Base-by-base conservation (phyloP, 2,888 invertebrate species). In the Philopedon plagiatum region DNA sequence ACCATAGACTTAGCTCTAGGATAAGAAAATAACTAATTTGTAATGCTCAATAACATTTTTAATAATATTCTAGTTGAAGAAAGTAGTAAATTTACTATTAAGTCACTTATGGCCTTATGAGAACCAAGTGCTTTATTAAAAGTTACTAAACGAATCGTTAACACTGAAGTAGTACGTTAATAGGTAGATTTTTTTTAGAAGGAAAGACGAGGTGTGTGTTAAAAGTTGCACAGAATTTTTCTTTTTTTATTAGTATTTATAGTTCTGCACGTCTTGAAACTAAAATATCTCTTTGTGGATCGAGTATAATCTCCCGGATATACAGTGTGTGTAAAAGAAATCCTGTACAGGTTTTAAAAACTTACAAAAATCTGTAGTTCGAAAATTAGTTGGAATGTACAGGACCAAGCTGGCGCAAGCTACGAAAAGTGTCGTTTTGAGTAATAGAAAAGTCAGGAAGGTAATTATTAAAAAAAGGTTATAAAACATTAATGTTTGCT, bases 401-500 rank as follows among this genome's bases (percentile, higher is more conserved):
- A 91, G 94, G 80, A 89, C 89, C 56, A 95, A 96, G 86, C 87
- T 97, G 80, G 90, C 92, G 61, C 93, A 93, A 83, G 91, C 93
- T 3, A 92, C 92, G 54, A 94, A 94, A 82, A 95, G 94, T 83
- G 93, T 97, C 83, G 96, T 97, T 57, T 87, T 97, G 73, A 96
- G 95, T 83, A 97, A 97, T 84, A 89, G 96, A 78, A 96, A 97
- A 87, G 96, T 97, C 79, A 89, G 96, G 80, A 75, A 88, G 91
- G 91, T 91, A 82, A 79, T 77, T 19, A n/a, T n/a, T n/a, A n/a
- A n/a, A n/a, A n/a, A n/a, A n/a, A n/a, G n/a, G n/a, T n/a, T n/a
- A n/a, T n/a, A n/a, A n/a, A n/a, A n/a, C n/a, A n/a, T n/a, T n/a
- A n/a, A n/a, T n/a, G n/a, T n/a, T n/a, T n/a, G n/a, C n/a, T n/a